Evolutionary conservation across 2,797 vertebrate species (phyloP).

Genomic region (Falco biarmicus): DNA sequence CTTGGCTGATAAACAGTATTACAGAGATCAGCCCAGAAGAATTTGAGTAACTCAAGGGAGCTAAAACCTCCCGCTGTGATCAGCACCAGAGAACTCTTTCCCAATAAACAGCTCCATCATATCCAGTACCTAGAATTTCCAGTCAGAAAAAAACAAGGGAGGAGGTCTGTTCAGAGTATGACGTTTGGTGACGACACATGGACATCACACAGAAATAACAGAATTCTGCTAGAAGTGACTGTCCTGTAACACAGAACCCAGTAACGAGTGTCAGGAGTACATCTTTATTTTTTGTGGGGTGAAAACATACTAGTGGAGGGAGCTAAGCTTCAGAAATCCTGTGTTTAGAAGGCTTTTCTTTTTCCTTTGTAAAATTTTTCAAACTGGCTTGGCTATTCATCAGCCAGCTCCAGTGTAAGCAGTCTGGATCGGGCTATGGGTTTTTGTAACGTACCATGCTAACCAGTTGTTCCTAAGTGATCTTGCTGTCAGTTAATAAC

Average conservation of each 20-base stretch:
- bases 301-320: neutral
- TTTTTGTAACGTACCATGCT: neutral
- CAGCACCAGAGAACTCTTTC: neutral
- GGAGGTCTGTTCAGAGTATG: neutral
- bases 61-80: neutral
- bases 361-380: neutral
- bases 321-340: neutral
- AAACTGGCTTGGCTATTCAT: neutral
- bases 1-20: neutral
- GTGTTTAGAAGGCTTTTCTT: neutral
- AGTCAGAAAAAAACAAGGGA: neutral
- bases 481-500: neutral
- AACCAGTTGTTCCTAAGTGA: neutral
- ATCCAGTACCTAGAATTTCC: neutral
- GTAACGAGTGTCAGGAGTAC: neutral
- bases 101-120: neutral
- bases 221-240: neutral
- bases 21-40: neutral
- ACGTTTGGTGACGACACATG: accelerated
- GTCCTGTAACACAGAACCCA: neutral
- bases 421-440: neutral
- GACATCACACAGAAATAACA: neutral
- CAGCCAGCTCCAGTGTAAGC: neutral
- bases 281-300: neutral
- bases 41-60: neutral